Base-by-base conservation (phyloP, 92 coral and sea anemone genomes). In the Heliopora coerulea region DNA sequence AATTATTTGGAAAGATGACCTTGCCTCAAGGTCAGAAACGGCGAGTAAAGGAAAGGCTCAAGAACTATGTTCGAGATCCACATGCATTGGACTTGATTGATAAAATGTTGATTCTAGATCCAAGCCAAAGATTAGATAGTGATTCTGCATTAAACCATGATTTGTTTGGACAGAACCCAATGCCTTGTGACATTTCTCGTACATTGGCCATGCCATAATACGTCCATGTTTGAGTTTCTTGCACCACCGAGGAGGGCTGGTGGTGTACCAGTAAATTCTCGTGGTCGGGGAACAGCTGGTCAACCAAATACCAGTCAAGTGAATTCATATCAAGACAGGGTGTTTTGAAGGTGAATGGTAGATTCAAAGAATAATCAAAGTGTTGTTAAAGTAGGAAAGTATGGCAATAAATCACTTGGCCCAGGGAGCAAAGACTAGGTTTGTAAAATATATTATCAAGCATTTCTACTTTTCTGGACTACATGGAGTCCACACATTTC, bases 191-290 rank as follows among this genome's bases (percentile, higher is more conserved):
- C 73, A 86, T 95, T 11, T 87, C 97, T 8, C 91, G 91, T 1
- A 95, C 99, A n/a, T 67, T 95, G 42, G 91, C 95, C 18, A 12
- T 61, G 89, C 15, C 88, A 89, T 62, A 95, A 81, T 27, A 88
- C 86, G 14, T 95, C 99, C 19, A 95, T 90, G 96, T 95, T 90
- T 73, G 99, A 95, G 77, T 95, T 88, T 48, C 88, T 95, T 30
- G 96, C 99, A 25, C 99, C 99, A 21, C 99, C 99, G 14, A 86
- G 85, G 29, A 74, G 91, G 9, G 83, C 88, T 63, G 91, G 96
- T 18, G 91, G 83, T 9, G 26, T 56, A 21, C 29, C 31, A 18
- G 26, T 34, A 8, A 41, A 56, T 35, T 20, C 58, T 10, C 46
- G 62, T 27, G 62, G 49, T 32, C 30, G 62, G 54, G 63, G 62